phyloP scores from a whole-genome alignment of 2,113 vertebrate genomes.

The Opisthocomus hoazin region DNA sequence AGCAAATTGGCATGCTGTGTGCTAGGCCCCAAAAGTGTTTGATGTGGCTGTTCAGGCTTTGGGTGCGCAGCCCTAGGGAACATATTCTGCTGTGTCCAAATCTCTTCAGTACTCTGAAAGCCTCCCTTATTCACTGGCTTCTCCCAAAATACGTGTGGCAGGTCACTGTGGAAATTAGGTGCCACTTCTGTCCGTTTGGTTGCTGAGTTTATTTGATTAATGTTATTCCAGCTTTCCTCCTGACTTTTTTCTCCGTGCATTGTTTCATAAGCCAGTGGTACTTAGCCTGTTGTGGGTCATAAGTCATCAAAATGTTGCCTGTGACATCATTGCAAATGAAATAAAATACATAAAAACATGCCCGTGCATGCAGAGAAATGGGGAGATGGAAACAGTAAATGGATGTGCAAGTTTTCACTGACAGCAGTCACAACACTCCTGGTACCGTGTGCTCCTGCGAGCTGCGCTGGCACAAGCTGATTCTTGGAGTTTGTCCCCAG shows the following conservation, averaged over 20 bases:
- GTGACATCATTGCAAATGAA: background rate
- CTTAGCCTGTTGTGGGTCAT: background rate
- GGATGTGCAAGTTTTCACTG: background rate
- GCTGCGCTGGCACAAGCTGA: background rate
- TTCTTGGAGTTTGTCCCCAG: background rate
- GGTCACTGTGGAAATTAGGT: background rate
- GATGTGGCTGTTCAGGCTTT: background rate
- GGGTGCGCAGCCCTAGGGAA: background rate
- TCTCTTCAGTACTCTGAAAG: background rate
- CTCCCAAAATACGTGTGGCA: background rate
- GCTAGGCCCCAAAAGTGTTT: background rate
- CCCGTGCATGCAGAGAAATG: background rate
- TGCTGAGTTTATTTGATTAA: background rate
- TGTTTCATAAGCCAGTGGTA: background rate
- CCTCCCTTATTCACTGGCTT: background rate
- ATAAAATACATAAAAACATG: background rate
- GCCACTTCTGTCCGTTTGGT: background rate
- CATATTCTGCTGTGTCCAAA: background rate
- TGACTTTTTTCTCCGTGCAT: background rate
- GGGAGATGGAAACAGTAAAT: background rate
- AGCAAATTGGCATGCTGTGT: background rate
- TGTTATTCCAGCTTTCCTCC: background rate
- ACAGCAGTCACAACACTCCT: accelerated
- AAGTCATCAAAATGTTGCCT: constrained; percentile 37
- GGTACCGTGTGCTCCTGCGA: background rate